phyloP scores from a whole-genome alignment of 1,140 invertebrate genomes.

The Scylla paramamosain region DNA sequence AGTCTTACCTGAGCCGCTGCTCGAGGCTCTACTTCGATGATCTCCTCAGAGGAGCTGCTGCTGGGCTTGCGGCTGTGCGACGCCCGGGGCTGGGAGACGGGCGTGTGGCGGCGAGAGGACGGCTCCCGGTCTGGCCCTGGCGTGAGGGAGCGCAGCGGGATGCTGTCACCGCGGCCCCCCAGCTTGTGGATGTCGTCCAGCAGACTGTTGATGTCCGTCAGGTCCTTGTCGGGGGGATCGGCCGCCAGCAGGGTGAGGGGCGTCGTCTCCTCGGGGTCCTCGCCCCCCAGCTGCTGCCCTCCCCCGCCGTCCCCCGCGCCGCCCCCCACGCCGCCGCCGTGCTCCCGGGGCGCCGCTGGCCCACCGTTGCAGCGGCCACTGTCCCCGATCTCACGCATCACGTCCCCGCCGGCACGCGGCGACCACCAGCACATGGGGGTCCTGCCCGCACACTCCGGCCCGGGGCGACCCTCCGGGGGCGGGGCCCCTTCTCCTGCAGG shows the following conservation, averaged over 20 bases:
- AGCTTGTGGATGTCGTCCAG: slow-evolving; percentile 74
- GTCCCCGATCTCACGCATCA: slow-evolving; percentile 74
- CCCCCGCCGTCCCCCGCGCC: slow-evolving; percentile 31
- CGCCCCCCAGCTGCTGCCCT: slow-evolving; percentile 33
- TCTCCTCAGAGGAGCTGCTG: slow-evolving; percentile 63
- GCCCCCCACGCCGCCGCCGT: slow-evolving; percentile 65
- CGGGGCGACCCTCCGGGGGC: slow-evolving; percentile 43
- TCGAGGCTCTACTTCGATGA: slow-evolving; percentile 70
- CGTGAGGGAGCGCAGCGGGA: slow-evolving; percentile 68
- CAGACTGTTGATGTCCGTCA: slow-evolving; percentile 73
- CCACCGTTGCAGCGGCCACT: slow-evolving; percentile 72
- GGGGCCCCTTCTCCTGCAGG: slow-evolving; percentile 54
- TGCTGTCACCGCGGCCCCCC: slow-evolving; percentile 69
- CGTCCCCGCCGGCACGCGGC: slow-evolving; percentile 66
- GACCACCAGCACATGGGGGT: slow-evolving; percentile 75
- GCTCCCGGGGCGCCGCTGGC: slow-evolving; percentile 70
- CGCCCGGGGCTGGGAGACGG: slow-evolving; percentile 62
- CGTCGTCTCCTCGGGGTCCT: slow-evolving; percentile 72
- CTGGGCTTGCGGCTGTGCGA: slow-evolving; percentile 70
- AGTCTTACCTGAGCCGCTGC: slow-evolving; percentile 68
- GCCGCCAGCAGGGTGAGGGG: slow-evolving; percentile 67
- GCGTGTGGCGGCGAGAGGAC: slow-evolving; percentile 60
- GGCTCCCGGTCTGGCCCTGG: slow-evolving; percentile 53
- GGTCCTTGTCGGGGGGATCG: slow-evolving; percentile 71
- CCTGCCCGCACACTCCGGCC: slow-evolving; percentile 49